Evolutionary conservation across 1,140 invertebrate genomes (phyloP), one percentile per base, ranked within the genome.

Genomic region (Drosophila melanica): DNA sequence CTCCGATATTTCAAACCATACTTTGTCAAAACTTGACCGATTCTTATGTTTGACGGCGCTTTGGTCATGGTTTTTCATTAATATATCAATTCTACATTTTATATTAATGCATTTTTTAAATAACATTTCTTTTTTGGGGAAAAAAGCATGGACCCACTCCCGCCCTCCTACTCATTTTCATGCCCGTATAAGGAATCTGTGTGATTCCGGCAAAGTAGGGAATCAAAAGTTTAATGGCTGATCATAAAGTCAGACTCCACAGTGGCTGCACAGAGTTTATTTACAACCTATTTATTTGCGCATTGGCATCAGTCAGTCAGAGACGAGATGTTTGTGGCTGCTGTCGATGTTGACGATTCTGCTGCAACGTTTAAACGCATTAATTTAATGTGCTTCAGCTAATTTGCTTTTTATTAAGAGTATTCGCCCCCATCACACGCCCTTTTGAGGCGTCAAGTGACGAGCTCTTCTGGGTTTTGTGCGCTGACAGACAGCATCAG

Each of bases 381-480:
- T 66, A 85, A 67, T 60, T 87, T 89, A 79, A 87, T 89, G 84
- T 73, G 79, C 79, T 74, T 60, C 57, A 74, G 84, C 84, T 82
- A 89, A 87, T 87, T 87, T 89, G 59, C 50, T 82, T 87, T 87
- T 87, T 87, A 87, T 89, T 89, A 82, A 76, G 67, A 72, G 63
- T 10, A 23, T 20, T 7, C 10, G 8, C 12, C 27, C 14, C 30
- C 37, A 53, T 37, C 45, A 5, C 33, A 42, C n/a, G 35, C 23
- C 35, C 20, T 30, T 23, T 50, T 37, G 18, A 41, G 77, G 47
- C 54, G 65, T 66, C 69, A 54, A 51, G 35, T 62, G 75, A 44
- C 50, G 12, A 18, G 48, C 39, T 48, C 30, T 33, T 50, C 42
- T 41, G 44, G 57, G 30, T 62, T 75, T 18, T 20, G 14, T n/a